Evolutionary conservation across 2,888 invertebrate genomes (phyloP).

Genomic region (Oscheius sp.): DNA sequence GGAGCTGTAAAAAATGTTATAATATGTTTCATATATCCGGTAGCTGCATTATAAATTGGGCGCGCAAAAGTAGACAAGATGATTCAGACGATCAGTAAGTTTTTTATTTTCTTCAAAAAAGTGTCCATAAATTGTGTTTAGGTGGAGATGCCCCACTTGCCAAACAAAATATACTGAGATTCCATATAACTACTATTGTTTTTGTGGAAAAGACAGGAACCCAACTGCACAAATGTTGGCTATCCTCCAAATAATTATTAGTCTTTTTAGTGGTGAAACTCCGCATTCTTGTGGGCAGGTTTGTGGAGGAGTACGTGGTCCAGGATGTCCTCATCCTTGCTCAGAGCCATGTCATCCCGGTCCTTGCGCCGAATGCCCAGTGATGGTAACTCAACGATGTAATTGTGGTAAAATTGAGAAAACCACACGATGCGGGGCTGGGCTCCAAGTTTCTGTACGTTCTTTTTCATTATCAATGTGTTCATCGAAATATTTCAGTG

Average conservation of each 20-base stretch:
- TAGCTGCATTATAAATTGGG: slow-evolving; percentile 89
- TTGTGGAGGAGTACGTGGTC: slow-evolving; percentile 80
- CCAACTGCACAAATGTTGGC: slow-evolving; percentile 78
- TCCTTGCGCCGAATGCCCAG: slow-evolving; percentile 88
- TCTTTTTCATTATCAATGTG: too few species aligned
- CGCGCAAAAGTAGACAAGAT: slow-evolving; percentile 74
- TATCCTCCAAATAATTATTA: neutral
- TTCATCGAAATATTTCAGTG: too few species aligned
- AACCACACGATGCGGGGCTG: slow-evolving; percentile 58
- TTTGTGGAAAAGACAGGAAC: slow-evolving; percentile 85
- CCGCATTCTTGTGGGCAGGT: slow-evolving; percentile 92
- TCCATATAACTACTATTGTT: slow-evolving; percentile 87
- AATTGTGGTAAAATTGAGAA: slow-evolving; percentile 72
- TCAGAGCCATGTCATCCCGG: slow-evolving; percentile 87
- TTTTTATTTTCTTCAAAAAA: too few species aligned
- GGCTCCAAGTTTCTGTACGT: slow-evolving; percentile 43
- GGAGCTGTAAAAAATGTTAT: slow-evolving; percentile 91
- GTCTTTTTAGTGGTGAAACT: slow-evolving; percentile 79
- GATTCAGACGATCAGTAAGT: slow-evolving; percentile 33
- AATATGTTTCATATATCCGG: slow-evolving; percentile 87
- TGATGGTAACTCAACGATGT: slow-evolving; percentile 63
- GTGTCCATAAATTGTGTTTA: slow-evolving; percentile 22
- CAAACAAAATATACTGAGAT: slow-evolving; percentile 82
- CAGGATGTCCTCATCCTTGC: slow-evolving; percentile 67
- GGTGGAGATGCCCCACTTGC: slow-evolving; percentile 95